Conservation (phyloP, 53 echinoderm and acorn worm genomes). For the Henricia sp. region DNA sequence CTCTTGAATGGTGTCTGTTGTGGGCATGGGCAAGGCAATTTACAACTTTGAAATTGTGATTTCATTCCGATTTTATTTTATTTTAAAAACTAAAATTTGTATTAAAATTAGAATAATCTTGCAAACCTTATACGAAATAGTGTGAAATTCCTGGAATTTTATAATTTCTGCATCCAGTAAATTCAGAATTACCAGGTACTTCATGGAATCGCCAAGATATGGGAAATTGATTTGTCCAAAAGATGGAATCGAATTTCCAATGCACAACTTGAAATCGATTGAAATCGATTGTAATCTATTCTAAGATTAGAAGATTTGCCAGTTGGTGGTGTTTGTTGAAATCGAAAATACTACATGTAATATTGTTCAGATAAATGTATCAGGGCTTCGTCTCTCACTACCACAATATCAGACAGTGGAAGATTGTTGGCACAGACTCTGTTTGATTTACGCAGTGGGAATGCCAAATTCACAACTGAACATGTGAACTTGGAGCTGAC, state of each 20-base stretch:
- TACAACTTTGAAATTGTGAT: too few relatives aligned
- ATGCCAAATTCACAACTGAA: slow-evolving; percentile 42
- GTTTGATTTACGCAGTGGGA: slow-evolving; percentile 45
- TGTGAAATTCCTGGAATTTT: too few relatives aligned
- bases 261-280: neutral
- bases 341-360: too few relatives aligned
- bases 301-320: neutral
- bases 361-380: too few relatives aligned
- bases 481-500: slow-evolving; percentile 55
- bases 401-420: slow-evolving; percentile 8
- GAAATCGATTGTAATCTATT: neutral
- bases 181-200: too few relatives aligned
- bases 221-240: neutral
- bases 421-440: slow-evolving; percentile 41
- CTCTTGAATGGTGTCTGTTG: too few relatives aligned
- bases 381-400: slow-evolving; percentile 31
- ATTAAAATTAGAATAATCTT: too few relatives aligned
- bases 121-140: too few relatives aligned
- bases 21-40: too few relatives aligned
- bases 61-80: too few relatives aligned
- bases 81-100: neutral
- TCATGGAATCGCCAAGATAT: neutral
- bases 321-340: neutral
- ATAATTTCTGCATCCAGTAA: too few relatives aligned
- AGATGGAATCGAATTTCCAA: too few relatives aligned